phyloP scores from a whole-genome alignment of 2,113 vertebrate species.

The Myotis brandtii region DNA sequence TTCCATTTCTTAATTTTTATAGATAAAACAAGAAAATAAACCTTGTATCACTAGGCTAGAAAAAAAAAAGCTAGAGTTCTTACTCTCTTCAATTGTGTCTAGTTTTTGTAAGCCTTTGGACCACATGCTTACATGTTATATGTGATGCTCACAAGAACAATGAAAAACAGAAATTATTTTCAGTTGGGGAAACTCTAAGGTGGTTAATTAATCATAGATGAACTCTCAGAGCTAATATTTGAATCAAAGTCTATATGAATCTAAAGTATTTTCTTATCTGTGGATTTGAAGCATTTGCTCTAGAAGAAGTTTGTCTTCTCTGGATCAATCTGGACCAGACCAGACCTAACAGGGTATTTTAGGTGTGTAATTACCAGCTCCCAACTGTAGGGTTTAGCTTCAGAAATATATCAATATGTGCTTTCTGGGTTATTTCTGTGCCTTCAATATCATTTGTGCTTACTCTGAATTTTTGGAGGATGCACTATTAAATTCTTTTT shows the following conservation, averaged over 20 bases:
- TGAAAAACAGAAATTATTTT: not conserved
- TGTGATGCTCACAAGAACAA: not conserved
- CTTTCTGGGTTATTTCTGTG: not conserved
- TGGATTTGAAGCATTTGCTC: not conserved
- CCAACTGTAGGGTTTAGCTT: not conserved
- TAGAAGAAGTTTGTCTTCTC: not conserved
- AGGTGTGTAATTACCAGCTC: not conserved
- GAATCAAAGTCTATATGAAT: not conserved
- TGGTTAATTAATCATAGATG: not conserved
- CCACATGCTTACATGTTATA: not conserved
- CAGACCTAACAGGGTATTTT: not conserved
- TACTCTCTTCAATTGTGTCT: not conserved
- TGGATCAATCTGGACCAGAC: not conserved
- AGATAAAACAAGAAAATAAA: not conserved
- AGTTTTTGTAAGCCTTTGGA: not conserved
- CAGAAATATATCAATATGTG: not conserved
- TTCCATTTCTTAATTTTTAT: not conserved
- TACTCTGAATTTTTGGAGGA: not conserved
- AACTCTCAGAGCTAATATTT: not conserved
- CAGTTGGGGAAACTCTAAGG: not conserved
- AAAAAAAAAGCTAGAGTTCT: not conserved
- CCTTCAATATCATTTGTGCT: not conserved
- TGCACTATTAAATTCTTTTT: not conserved
- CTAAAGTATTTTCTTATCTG: not conserved
- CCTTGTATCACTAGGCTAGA: not conserved